Percentiles rank a stretch among this genome's conserved stretches.
These are phyloP conservation scores for Hemaris fuciformis DNA, from an alignment of 2,888 invertebrate species.

Conservation along the genomic window DNA sequence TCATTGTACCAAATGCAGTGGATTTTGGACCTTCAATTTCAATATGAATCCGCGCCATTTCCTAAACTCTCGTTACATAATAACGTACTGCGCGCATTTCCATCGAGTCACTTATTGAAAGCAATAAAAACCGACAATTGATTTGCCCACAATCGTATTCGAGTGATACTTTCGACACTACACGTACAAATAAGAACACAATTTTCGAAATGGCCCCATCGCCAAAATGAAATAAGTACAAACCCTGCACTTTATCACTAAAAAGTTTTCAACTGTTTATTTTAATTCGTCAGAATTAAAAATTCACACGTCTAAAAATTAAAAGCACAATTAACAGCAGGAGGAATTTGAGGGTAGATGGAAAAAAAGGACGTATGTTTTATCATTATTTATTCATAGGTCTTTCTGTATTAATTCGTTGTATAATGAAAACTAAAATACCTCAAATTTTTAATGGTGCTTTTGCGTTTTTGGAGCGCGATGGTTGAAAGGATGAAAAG, in stretches of 20 bases:
- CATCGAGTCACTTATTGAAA: not conserved
- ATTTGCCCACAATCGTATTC: not conserved
- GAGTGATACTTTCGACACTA: not conserved
- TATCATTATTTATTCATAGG: too few species aligned
- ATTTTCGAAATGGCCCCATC: not conserved
- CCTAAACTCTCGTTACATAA: not conserved
- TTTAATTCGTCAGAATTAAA: too few species aligned
- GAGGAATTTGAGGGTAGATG: too few species aligned
- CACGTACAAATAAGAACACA: not conserved
- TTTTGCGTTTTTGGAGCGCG: too few species aligned
- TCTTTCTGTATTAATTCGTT: too few species aligned
- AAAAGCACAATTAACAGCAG: not conserved
- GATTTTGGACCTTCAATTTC: not conserved
- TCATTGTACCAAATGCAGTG: not conserved
- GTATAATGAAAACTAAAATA: too few species aligned
- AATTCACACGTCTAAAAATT: not conserved
- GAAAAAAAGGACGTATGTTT: too few species aligned
- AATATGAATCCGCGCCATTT: not conserved
- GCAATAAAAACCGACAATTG: not conserved
- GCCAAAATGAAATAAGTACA: not conserved
- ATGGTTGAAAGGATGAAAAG: too few species aligned
- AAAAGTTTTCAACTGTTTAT: too few species aligned
- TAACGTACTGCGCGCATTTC: not conserved
- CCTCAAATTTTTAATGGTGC: too few species aligned
- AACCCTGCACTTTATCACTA: constrained; percentile 4